Conservation (phyloP, 2,113 vertebrate species). For the Rhynchomys soricoides region DNA sequence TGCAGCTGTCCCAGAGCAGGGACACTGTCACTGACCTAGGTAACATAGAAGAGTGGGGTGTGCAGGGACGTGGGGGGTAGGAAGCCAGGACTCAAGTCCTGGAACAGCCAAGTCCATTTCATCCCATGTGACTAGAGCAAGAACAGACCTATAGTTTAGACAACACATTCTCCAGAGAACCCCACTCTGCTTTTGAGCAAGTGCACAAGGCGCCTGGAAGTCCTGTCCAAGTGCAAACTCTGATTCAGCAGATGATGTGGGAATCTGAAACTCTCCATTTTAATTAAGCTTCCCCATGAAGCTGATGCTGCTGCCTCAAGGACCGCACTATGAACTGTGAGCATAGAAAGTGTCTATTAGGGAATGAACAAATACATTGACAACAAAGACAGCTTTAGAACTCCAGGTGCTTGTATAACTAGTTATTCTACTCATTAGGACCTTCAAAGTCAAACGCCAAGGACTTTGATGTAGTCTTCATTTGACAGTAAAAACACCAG, state of each 20-base stretch:
- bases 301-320: not conserved
- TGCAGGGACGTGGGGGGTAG: conserved; percentile 85
- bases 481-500: not conserved
- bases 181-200: not conserved
- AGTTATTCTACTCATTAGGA: not conserved
- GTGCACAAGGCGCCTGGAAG: not conserved
- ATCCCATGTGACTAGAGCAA: conserved; percentile 23
- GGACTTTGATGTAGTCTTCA: not conserved
- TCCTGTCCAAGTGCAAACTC: not conserved
- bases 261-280: not conserved
- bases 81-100: conserved; percentile 80
- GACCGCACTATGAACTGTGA: not conserved
- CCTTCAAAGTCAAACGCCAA: not conserved
- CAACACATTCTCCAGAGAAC: not conserved
- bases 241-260: not conserved
- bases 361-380: not conserved
- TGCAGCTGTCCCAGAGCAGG: conserved; percentile 97
- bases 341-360: not conserved
- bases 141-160: not conserved
- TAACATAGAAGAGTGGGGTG: conserved; percentile 88
- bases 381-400: not conserved
- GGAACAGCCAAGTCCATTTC: conserved; percentile 63
- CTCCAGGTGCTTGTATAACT: not conserved
- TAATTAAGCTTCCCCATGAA: not conserved
- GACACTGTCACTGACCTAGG: conserved; percentile 99